Percentiles rank a stretch among this genome's conserved stretches.
Evolutionary conservation across 2,113 vertebrate genomes (phyloP).

Genomic region (Edolisoma coerulescens): DNA sequence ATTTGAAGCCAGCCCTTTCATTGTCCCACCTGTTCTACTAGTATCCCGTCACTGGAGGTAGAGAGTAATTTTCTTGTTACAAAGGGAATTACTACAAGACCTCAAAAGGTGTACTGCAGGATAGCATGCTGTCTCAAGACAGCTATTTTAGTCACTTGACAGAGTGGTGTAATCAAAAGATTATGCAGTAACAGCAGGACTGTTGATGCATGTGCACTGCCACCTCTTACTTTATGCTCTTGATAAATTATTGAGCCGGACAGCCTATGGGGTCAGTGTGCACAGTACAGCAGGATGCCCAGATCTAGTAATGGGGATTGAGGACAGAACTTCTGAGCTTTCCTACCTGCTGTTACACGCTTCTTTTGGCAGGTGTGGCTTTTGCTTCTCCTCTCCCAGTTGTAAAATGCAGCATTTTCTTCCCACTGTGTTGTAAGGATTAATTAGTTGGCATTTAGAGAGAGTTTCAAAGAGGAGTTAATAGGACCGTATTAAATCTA

Average conservation of each 20-base stretch:
- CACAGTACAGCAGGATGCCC: not conserved
- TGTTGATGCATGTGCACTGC: conserved; percentile 1
- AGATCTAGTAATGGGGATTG: not conserved
- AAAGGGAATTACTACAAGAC: not conserved
- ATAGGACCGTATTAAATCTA: not conserved
- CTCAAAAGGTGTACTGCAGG: not conserved
- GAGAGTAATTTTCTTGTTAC: not conserved
- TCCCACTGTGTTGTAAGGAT: not conserved
- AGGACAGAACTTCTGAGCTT: not conserved
- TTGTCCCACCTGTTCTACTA: not conserved
- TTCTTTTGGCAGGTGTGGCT: not conserved
- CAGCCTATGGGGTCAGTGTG: not conserved
- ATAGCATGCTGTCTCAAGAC: conserved; percentile 28
- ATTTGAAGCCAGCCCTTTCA: not conserved
- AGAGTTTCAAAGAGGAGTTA: not conserved
- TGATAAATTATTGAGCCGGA: not conserved
- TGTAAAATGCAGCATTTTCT: not conserved
- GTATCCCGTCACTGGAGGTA: not conserved
- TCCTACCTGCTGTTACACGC: not conserved
- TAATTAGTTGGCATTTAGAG: not conserved
- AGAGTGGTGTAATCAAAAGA: conserved; percentile 36
- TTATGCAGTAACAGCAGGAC: conserved; percentile 28
- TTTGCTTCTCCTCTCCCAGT: not conserved
- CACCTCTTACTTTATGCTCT: not conserved
- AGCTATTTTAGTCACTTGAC: conserved; percentile 31